Base-by-base conservation (phyloP, 2,797 vertebrate genomes). In the Tapera naevia region DNA sequence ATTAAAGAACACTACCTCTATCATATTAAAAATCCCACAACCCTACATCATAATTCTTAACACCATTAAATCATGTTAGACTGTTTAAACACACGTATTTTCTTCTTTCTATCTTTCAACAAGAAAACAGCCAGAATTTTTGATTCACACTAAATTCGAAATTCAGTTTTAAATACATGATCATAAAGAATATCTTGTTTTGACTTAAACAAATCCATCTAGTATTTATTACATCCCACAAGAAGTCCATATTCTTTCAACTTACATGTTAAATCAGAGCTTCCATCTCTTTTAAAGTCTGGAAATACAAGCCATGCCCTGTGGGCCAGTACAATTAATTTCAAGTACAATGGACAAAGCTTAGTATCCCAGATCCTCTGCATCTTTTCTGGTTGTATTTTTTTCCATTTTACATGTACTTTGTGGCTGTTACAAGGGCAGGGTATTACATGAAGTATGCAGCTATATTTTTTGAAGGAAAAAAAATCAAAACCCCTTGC, bases 401-500 rank as follows among this genome's bases (percentile, higher is more conserved):
- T 28, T 23, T 67, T 62, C 11, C 15, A 11, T 54, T 46, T 61
- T 22, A 32, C 2, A 13, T 62, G 10, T 62, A 9, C 28, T 3
- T 8, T 10, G 5, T 5, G 23, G 6, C 5, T 57, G 24, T 39
- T 66, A 25, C 0, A 35, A 58, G 58, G 2, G 4, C 5, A 64
- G 32, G 10, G 4, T 53, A 4, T 24, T 48, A 18, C 4, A 16
- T 4, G 3, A 48, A 30, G 6, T 4, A 18, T 7, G 4, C 4
- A 25, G 3, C 1, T 48, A 37, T 5, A 19, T 5, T 15, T 66
- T 5, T 3, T 5, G 5, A 12, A 43, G 2, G 0, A 0, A 1
- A 6, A 16, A 13, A 25, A 12, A 66, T 27, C 16, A 46, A 51
- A 58, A 19, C 4, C 3, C 4, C 2, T 53, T 16, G 3, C 3